A percentile compares a stretch with the other conserved stretches of the same genome.
These are phyloP conservation scores for Rostratula benghalensis DNA, from an alignment of 2,113 vertebrate genomes.

Conservation along the genomic window DNA sequence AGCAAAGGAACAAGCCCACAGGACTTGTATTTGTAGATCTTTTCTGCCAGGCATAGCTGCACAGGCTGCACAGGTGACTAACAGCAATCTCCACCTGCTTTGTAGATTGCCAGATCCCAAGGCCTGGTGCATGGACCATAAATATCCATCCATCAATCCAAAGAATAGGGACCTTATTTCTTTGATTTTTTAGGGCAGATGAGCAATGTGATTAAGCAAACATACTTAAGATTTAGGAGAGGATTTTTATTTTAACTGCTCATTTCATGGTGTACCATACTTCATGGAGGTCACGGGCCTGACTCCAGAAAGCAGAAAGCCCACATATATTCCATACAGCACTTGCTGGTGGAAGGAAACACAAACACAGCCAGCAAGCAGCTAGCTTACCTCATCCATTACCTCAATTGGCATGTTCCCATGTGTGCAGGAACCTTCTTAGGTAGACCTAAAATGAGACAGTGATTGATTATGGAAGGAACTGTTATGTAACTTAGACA, in stretches of 20 bases:
- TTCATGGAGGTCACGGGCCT: background rate
- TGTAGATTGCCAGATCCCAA: background rate
- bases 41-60: background rate
- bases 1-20: background rate
- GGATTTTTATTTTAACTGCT: background rate
- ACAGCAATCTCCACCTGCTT: accelerated
- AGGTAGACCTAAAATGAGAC: conserved; percentile 57
- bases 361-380: background rate
- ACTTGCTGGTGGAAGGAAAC: background rate
- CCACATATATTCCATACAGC: background rate
- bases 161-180: background rate
- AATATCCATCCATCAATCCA: background rate
- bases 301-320: background rate
- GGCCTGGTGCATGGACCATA: accelerated
- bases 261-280: background rate
- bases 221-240: background rate
- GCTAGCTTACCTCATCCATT: conserved; percentile 44
- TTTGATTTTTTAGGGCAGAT: background rate
- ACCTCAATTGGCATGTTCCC: background rate
- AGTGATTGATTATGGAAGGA: conserved; percentile 57
- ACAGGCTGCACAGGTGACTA: background rate
- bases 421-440: conserved; percentile 8
- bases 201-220: background rate
- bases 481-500: conserved; percentile 57
- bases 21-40: background rate